Evolutionary conservation across 2,797 vertebrate genomes (phyloP).

Genomic region (Geotrypetes seraphini): DNA sequence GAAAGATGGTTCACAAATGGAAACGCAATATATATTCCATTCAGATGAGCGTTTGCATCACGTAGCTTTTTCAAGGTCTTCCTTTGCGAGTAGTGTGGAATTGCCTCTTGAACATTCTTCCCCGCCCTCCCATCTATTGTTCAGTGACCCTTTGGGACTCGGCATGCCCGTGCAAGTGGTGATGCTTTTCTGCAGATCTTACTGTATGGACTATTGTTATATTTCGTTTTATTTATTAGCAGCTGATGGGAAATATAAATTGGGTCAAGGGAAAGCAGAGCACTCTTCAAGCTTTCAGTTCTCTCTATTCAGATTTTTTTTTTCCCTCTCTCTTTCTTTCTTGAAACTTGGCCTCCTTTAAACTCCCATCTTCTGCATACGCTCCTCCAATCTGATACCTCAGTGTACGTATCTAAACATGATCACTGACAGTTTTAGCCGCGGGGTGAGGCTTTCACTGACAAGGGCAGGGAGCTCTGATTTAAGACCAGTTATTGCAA

Average conservation of each 20-base stretch:
- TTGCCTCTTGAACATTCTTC: too few species aligned
- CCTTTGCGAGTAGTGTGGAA: too few species aligned
- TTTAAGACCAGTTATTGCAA: slow-evolving; percentile 95
- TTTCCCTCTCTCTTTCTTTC: too few species aligned
- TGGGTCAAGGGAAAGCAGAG: slow-evolving; percentile 37
- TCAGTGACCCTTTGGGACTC: too few species aligned
- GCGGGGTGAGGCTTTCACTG: slow-evolving; percentile 92
- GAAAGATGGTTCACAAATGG: too few species aligned
- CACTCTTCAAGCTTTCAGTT: slow-evolving; percentile 30
- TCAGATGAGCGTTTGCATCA: too few species aligned
- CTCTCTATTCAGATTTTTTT: slow-evolving; percentile 54
- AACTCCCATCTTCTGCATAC: slow-evolving; percentile 59
- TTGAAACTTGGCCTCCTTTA: slow-evolving; percentile 66
- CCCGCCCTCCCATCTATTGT: too few species aligned
- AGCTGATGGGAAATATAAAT: slow-evolving; percentile 46
- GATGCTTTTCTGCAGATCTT: slow-evolving; percentile 12
- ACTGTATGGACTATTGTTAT: too few species aligned
- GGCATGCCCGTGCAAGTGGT: too few species aligned
- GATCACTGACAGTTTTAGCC: slow-evolving; percentile 93
- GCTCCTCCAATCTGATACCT: slow-evolving; percentile 69
- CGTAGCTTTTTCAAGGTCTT: too few species aligned
- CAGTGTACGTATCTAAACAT: slow-evolving; percentile 66
- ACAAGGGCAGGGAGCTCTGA: slow-evolving; percentile 91
- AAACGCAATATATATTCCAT: too few species aligned
- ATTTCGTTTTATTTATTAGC: slow-evolving; percentile 35